phyloP scores from a whole-genome alignment of 2,888 invertebrate genomes.

The Spilarctia lutea region DNA sequence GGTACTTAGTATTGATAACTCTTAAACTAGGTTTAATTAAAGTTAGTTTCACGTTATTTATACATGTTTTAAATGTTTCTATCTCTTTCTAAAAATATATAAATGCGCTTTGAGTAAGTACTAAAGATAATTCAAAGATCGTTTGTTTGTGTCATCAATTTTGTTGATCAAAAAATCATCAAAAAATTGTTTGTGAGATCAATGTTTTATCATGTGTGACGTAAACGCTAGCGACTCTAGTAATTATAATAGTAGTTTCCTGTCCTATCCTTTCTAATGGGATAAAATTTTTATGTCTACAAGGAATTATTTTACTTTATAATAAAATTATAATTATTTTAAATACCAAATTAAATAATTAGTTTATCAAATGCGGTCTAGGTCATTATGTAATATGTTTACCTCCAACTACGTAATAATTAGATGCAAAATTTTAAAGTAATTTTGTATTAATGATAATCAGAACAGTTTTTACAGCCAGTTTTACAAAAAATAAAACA shows the following conservation, averaged over 20 bases:
- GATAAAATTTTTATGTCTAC: background rate
- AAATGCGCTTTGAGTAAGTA: background rate
- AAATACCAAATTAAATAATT: background rate
- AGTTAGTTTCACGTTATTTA: conserved; percentile 3
- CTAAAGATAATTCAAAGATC: background rate
- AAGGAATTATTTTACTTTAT: background rate
- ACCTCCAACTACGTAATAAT: background rate
- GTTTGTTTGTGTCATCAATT: no score
- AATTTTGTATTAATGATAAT: background rate
- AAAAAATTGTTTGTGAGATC: no score
- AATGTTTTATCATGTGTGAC: background rate
- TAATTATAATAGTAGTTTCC: no score
- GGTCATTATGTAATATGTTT: background rate
- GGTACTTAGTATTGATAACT: conserved; percentile 13
- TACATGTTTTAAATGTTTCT: no score
- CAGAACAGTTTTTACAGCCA: background rate
- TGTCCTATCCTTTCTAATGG: no score
- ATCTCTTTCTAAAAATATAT: background rate
- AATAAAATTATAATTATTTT: background rate
- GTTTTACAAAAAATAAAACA: background rate
- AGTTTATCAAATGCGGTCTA: background rate
- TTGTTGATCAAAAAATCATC: no score
- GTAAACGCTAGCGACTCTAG: background rate
- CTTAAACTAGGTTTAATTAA: background rate
- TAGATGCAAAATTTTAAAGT: no score